Conservation (phyloP, 2,113 vertebrate species). For the Orientallactaga bullata region DNA sequence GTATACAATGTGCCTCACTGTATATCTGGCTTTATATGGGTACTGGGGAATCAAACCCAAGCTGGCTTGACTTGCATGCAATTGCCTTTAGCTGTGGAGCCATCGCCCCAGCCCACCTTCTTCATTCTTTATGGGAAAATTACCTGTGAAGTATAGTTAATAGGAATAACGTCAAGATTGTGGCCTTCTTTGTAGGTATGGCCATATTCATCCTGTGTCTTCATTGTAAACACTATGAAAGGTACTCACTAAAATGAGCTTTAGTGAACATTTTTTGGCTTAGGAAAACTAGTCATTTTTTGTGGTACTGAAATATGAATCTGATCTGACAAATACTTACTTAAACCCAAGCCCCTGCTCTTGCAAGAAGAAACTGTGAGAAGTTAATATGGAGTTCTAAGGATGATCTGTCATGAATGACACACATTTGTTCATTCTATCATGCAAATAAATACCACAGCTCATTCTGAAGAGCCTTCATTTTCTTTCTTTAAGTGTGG, state of each 20-base stretch:
- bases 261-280: slow-evolving; percentile 58
- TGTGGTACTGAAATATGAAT: slow-evolving; percentile 56
- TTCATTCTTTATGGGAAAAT: slow-evolving; percentile 57
- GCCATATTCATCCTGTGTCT: slow-evolving; percentile 20
- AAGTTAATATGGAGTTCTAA: background rate
- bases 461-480: slow-evolving; percentile 14
- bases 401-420: background rate
- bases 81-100: too few species aligned
- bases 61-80: too few species aligned
- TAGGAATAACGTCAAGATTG: slow-evolving; percentile 27
- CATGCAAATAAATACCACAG: slow-evolving; percentile 13
- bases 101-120: slow-evolving; percentile 23
- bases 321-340: slow-evolving; percentile 50
- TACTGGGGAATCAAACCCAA: too few species aligned
- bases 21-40: too few species aligned
- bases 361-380: slow-evolving; percentile 18
- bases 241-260: slow-evolving; percentile 35
- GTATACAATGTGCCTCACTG: too few species aligned
- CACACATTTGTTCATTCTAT: background rate
- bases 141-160: slow-evolving; percentile 17
- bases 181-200: background rate
- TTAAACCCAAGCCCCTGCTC: background rate
- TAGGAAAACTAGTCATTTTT: slow-evolving; percentile 32
- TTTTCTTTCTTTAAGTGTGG: background rate
- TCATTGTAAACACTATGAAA: slow-evolving; percentile 40